Evolutionary conservation across 2,888 invertebrate species (phyloP).

Genomic region (Theretra japonica): DNA sequence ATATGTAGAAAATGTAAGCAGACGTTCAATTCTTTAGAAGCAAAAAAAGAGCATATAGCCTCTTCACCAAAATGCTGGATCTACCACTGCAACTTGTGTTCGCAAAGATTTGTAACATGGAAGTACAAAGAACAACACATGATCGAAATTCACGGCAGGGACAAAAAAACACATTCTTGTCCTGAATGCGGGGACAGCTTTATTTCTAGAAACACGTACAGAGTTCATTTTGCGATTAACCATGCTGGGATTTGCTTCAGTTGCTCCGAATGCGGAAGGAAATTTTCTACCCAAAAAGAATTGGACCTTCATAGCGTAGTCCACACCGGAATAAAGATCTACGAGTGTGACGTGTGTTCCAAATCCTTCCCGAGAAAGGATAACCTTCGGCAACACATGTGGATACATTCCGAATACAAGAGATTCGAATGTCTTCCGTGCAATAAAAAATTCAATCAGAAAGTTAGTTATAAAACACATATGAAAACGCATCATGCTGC

Average conservation of each 20-base stretch:
- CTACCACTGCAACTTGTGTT: constrained; percentile 46
- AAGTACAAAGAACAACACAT: constrained; percentile 46
- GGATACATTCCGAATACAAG: constrained; percentile 57
- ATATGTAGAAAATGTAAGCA: constrained; percentile 38
- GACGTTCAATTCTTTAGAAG: constrained; percentile 41
- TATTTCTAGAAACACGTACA: neutral
- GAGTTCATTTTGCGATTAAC: constrained; percentile 23
- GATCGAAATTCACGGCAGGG: constrained; percentile 44
- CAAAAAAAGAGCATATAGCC: constrained; percentile 47
- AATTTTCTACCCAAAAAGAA: constrained; percentile 17
- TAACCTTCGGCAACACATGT: constrained; percentile 53
- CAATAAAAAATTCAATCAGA: constrained; percentile 41
- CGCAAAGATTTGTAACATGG: constrained; percentile 44
- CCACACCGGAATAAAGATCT: constrained; percentile 67
- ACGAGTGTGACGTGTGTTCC: constrained; percentile 63
- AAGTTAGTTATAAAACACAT: constrained; percentile 53
- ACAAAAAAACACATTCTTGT: constrained; percentile 48
- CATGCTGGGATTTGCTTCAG: constrained; percentile 9
- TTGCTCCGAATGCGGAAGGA: constrained; percentile 23
- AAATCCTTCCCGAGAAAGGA: constrained; percentile 57
- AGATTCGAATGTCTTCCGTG: constrained; percentile 52
- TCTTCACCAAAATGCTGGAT: constrained; percentile 48
- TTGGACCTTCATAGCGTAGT: constrained; percentile 59
- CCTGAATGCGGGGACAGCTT: constrained; percentile 38
- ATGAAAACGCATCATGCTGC: constrained; percentile 56